Base-by-base conservation (phyloP, 2,888 invertebrate genomes). In the Eudemis profundana region DNA sequence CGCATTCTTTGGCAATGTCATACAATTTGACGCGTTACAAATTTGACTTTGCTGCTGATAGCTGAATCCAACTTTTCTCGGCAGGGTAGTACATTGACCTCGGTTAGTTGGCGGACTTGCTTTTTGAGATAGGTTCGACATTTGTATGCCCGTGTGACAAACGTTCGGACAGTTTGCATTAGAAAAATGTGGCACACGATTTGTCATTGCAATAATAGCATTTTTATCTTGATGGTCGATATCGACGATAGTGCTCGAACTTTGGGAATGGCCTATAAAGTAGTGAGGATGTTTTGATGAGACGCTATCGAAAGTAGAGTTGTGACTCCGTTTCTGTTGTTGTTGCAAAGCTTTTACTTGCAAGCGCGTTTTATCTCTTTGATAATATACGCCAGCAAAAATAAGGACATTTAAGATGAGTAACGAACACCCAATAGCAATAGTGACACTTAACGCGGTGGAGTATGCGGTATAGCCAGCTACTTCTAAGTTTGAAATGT, bases 351-450 rank as follows among this genome's bases (percentile, higher is more conserved):
- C 92, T 89, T 97, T 97, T 49, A 96, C 96, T 84, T 97, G 96
- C 77, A 96, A 93, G 71, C 96, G 89, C 23, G 96, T 96, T 83
- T 96, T 96, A 75, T 95, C 95, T 62, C 95, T 86, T 83, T 97
- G 97, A 78, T 97, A 97, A 83, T 96, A 97, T 8, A 97, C 96
- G 0, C 96, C 96, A 47, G 96, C 96, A 77, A 97, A 97, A 71
- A 97, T 96, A 15, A 97, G 87, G 33, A 97, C 95, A 84, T 97
- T 97, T 3, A 97, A 89, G 64, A 97, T 96, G 38, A 97, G 91
- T 50, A 97, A 86, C 0, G 96, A 96, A 79, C 96, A 96, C 5
- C 97, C 97, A 29, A 96, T 96, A 14, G 96, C 96, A 54, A 96
- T 96, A 0, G 96, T 96, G 0, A 96, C 95, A 75, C 95, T 95